phyloP scores from a whole-genome alignment of 2,797 vertebrate genomes.

The Karalla daura region DNA sequence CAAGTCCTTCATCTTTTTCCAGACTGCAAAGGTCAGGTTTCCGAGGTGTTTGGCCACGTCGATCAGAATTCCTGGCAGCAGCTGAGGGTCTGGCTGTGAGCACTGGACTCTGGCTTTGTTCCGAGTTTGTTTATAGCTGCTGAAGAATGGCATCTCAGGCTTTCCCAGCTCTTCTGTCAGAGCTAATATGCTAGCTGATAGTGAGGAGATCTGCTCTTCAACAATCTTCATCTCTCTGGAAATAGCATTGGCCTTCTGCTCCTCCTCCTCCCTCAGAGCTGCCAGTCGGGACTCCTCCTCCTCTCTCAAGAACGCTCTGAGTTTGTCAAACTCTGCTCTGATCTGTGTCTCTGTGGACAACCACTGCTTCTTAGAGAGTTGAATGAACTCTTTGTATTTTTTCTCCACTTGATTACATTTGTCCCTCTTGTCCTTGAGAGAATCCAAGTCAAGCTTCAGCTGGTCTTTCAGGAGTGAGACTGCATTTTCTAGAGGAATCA shows the following conservation, averaged over 20 bases:
- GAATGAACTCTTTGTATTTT: conserved; percentile 9
- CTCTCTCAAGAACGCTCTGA: too few relatives aligned
- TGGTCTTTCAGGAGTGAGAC: conserved; percentile 30
- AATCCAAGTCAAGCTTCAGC: conserved; percentile 17
- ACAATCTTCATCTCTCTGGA: too few relatives aligned
- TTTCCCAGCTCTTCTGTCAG: too few relatives aligned
- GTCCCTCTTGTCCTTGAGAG: too few relatives aligned
- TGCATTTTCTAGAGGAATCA: conserved; percentile 44
- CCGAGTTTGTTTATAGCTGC: conserved; percentile 26
- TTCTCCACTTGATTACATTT: background rate
- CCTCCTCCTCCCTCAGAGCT: conserved; percentile 61
- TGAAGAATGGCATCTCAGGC: too few relatives aligned
- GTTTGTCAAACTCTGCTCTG: conserved; percentile 63
- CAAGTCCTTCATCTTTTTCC: conserved; percentile 45
- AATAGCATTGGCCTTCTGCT: conserved; percentile 40
- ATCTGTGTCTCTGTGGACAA: conserved; percentile 34
- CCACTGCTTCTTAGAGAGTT: conserved; percentile 30
- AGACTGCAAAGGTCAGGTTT: conserved; percentile 56
- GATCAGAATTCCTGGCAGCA: conserved; percentile 48
- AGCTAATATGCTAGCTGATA: too few relatives aligned
- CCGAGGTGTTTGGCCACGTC: conserved; percentile 63
- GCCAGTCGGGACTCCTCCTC: conserved; percentile 18
- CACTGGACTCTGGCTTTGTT: conserved; percentile 43
- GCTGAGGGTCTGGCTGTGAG: conserved; percentile 52
- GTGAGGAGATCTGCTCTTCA: too few relatives aligned